Conservation (phyloP, 2,113 vertebrate species). For the Silurus meridionalis region DNA sequence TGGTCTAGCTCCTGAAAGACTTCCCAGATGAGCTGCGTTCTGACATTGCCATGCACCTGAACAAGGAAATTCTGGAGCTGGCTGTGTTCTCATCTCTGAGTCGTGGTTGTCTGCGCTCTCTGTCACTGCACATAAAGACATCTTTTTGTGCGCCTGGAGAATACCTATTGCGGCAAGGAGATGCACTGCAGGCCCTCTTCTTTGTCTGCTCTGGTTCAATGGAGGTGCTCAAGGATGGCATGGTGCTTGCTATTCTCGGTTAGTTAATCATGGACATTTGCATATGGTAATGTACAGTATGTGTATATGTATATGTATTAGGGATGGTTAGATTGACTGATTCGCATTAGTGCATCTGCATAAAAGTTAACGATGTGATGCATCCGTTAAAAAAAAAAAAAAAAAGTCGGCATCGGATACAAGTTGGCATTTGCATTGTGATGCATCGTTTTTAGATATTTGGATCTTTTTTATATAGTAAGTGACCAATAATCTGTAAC, state of each 20-base stretch:
- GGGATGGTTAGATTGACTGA: too few relatives aligned
- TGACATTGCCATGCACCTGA: constrained; percentile 98
- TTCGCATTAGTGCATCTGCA: too few relatives aligned
- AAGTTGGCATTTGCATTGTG: too few relatives aligned
- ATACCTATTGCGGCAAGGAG: constrained; percentile 93
- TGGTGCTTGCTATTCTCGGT: constrained; percentile 97
- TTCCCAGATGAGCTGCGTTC: constrained; percentile 96
- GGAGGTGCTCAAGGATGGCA: constrained; percentile 96
- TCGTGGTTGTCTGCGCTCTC: constrained; percentile 92
- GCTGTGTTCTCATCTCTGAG: constrained; percentile 93
- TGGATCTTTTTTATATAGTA: too few relatives aligned
- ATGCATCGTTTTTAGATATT: too few relatives aligned
- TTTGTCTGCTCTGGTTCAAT: constrained; percentile 98
- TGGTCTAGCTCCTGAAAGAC: constrained; percentile 89
- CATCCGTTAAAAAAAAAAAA: too few relatives aligned
- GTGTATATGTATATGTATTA: too few relatives aligned
- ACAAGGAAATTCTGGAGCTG: constrained; percentile 97
- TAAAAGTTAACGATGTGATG: too few relatives aligned
- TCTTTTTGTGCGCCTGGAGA: constrained; percentile 97
- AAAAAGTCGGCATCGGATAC: too few relatives aligned
- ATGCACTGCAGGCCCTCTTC: constrained; percentile 97
- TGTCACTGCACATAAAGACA: constrained; percentile 97
- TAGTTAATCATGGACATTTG: constrained; percentile 54
- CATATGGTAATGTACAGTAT: background rate
- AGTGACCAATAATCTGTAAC: too few relatives aligned